Evolutionary conservation across 2,113 vertebrate species (phyloP).

Genomic region (Galbula dea): DNA sequence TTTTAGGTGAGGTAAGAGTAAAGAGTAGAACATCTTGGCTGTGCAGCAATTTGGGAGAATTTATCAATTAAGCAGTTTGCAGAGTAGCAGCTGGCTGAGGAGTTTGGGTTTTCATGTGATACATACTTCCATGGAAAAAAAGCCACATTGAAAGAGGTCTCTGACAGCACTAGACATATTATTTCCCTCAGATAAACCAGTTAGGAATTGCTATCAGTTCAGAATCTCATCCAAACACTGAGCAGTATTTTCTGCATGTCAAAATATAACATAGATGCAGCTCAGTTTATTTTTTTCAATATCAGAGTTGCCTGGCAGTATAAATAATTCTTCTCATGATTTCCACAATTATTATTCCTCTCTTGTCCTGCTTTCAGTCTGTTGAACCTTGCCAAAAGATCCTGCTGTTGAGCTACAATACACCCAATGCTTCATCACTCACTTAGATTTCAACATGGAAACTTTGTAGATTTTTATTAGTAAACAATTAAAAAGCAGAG

Average conservation of each 20-base stretch:
- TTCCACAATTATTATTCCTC: neutral
- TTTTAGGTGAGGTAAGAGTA: neutral
- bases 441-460: neutral
- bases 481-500: neutral
- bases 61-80: neutral
- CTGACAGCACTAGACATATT: neutral
- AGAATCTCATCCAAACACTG: neutral
- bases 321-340: slow-evolving; percentile 6
- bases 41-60: neutral
- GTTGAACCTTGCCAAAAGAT: neutral
- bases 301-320: neutral
- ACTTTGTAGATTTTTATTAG: neutral
- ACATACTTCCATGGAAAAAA: neutral
- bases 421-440: neutral
- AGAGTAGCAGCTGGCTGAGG: neutral
- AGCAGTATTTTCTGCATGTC: neutral
- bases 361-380: neutral
- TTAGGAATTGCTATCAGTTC: neutral
- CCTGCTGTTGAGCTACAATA: neutral
- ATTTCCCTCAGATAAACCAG: neutral
- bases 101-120: neutral
- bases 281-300: neutral
- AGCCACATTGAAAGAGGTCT: neutral
- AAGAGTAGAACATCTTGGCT: neutral
- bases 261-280: neutral